These are phyloP conservation scores for Drosophila neonasuta DNA, from an alignment of 2,888 invertebrate genomes.

Conservation along the genomic window DNA sequence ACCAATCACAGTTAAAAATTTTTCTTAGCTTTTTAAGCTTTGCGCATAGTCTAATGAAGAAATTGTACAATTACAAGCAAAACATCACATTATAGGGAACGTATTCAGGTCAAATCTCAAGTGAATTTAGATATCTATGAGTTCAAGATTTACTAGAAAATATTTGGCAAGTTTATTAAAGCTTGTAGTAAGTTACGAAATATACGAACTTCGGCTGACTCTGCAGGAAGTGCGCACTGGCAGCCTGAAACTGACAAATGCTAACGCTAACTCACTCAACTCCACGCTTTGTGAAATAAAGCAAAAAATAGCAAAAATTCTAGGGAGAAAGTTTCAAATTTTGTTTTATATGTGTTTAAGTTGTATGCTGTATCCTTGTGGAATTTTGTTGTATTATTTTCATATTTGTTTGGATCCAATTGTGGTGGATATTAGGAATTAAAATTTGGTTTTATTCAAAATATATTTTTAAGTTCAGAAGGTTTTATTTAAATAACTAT, in stretches of 20 bases:
- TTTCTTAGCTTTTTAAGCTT: no score
- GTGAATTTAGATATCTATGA: background rate
- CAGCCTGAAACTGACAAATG: constrained; percentile 74
- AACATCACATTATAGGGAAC: no score
- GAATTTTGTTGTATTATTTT: no score
- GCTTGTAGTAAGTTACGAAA: constrained; percentile 57
- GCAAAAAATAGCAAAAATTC: constrained; percentile 43
- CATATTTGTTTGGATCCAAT: no score
- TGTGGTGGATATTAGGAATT: constrained; percentile 8
- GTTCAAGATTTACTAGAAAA: constrained; percentile 4
- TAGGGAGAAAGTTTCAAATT: constrained; percentile 46
- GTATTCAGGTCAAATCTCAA: no score
- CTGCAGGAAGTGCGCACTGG: constrained; percentile 61
- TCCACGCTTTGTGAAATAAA: constrained; percentile 60
- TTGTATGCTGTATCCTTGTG: constrained; percentile 17
- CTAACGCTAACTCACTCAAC: constrained; percentile 75
- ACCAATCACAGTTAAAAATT: no score
- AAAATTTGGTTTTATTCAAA: no score
- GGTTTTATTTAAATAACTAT: no score
- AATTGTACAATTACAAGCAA: no score
- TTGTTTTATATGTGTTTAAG: constrained; percentile 30
- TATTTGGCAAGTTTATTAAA: constrained; percentile 71
- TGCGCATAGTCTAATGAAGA: no score
- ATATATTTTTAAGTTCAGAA: no score
- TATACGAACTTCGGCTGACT: constrained; percentile 8